A percentile compares a stretch with the other conserved stretches of the same genome.
phyloP scores from a whole-genome alignment of 1,140 invertebrate genomes.

The Papilio xuthus region DNA sequence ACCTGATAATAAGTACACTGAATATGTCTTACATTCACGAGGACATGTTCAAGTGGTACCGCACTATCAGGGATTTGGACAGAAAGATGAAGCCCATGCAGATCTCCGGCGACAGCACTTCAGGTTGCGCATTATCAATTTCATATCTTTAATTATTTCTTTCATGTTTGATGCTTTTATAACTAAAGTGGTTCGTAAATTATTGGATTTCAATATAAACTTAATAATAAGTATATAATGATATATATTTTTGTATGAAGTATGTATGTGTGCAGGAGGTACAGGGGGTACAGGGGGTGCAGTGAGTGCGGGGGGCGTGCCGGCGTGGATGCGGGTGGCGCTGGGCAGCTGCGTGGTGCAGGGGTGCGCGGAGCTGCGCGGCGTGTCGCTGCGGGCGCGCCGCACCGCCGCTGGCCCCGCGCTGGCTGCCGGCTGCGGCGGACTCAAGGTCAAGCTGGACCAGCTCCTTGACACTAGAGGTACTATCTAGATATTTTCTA shows the following conservation, averaged over 20 bases:
- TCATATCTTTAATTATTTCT: too few relatives aligned
- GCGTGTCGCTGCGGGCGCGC: conserved; percentile 72
- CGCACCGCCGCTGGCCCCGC: conserved; percentile 68
- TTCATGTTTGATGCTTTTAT: too few relatives aligned
- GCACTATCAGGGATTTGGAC: conserved; percentile 46
- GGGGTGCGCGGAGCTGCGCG: conserved; percentile 84
- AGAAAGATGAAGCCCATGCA: conserved; percentile 53
- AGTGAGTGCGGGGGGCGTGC: conserved; percentile 39
- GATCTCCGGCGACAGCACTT: conserved; percentile 38
- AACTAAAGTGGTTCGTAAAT: too few relatives aligned
- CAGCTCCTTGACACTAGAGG: conserved; percentile 83
- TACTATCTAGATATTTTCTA: conserved; percentile 42
- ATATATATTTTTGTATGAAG: too few relatives aligned
- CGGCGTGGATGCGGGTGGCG: conserved; percentile 60
- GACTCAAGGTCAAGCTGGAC: conserved; percentile 84
- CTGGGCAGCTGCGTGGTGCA: conserved; percentile 82
- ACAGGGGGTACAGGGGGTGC: not conserved
- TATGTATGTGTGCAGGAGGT: not conserved
- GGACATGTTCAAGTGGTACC: conserved; percentile 83
- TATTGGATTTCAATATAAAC: too few relatives aligned
- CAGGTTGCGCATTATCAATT: conserved; percentile 20
- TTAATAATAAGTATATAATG: too few relatives aligned
- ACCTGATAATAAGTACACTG: conserved; percentile 86
- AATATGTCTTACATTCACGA: conserved; percentile 87
- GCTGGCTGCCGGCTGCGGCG: conserved; percentile 82